Percentiles rank a stretch among this genome's conserved stretches.
These are phyloP conservation scores for Acipenser transmontanus DNA, from an alignment of 2,797 vertebrate genomes.

Conservation along the genomic window DNA sequence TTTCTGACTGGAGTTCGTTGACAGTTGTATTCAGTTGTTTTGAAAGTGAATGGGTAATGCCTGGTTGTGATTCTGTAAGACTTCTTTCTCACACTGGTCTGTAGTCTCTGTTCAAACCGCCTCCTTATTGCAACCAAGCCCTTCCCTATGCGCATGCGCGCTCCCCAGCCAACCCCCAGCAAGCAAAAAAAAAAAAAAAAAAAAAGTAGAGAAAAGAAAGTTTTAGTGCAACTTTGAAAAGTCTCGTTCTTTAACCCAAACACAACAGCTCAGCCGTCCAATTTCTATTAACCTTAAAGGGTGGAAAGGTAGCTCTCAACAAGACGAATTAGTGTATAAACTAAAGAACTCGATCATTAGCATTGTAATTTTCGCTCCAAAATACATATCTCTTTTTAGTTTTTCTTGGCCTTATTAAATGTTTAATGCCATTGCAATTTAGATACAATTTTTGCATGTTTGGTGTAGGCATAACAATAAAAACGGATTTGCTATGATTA, in stretches of 20 bases:
- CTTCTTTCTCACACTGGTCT: conserved; percentile 56
- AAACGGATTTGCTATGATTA: too few relatives aligned
- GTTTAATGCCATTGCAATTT: too few relatives aligned
- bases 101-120: conserved; percentile 64
- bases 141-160: conserved; percentile 53
- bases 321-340: too few relatives aligned
- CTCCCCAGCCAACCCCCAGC: conserved; percentile 58
- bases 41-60: conserved; percentile 18
- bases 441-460: too few relatives aligned
- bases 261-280: neutral
- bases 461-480: too few relatives aligned
- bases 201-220: conserved; percentile 12
- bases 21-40: conserved; percentile 31
- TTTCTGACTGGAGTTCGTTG: conserved; percentile 32
- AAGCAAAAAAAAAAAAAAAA: neutral
- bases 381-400: too few relatives aligned
- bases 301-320: neutral
- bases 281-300: neutral
- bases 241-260: conserved; percentile 2
- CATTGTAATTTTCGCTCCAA: too few relatives aligned
- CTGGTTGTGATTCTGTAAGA: conserved; percentile 37
- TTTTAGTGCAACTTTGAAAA: conserved; percentile 9
- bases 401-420: too few relatives aligned
- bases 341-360: neutral
- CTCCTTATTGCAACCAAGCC: conserved; percentile 79